phyloP scores from a whole-genome alignment of 2,113 vertebrate genomes.

The Pelecanus crispus region DNA sequence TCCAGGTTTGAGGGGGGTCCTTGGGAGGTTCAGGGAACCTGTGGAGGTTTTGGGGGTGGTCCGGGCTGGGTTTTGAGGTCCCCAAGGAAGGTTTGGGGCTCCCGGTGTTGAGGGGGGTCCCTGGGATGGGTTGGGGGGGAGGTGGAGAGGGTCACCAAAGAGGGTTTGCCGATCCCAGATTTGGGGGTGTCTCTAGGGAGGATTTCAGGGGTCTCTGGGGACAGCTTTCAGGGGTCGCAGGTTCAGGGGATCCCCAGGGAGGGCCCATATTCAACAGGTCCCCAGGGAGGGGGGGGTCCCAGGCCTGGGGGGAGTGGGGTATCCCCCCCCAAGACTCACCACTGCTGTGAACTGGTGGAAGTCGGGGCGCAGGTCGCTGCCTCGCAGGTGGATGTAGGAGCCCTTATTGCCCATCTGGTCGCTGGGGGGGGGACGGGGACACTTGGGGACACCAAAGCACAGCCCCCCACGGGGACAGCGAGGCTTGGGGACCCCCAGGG shows the following conservation, averaged over 20 bases:
- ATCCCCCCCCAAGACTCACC: constrained; percentile 74
- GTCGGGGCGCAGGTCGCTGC: constrained; percentile 89
- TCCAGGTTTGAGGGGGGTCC: not conserved
- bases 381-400: constrained; percentile 92
- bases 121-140: too few relatives aligned
- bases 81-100: too few relatives aligned
- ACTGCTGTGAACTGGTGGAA: constrained; percentile 98
- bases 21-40: not conserved
- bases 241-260: not conserved
- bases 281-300: too few relatives aligned
- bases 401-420: constrained; percentile 98
- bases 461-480: too few relatives aligned
- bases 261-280: not conserved
- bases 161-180: not conserved
- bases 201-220: not conserved
- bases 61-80: not conserved
- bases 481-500: not conserved
- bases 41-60: not conserved
- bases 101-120: too few relatives aligned
- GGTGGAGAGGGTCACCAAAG: not conserved
- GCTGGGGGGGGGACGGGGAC: constrained; percentile 46
- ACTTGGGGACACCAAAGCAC: not conserved
- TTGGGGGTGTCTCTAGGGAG: not conserved
- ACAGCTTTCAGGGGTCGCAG: not conserved
- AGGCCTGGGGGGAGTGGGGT: too few relatives aligned